Evolutionary conservation across 2,888 invertebrate species (phyloP), one percentile per base, ranked within the genome.

Genomic region (Eudasyphora cyanicolor): DNA sequence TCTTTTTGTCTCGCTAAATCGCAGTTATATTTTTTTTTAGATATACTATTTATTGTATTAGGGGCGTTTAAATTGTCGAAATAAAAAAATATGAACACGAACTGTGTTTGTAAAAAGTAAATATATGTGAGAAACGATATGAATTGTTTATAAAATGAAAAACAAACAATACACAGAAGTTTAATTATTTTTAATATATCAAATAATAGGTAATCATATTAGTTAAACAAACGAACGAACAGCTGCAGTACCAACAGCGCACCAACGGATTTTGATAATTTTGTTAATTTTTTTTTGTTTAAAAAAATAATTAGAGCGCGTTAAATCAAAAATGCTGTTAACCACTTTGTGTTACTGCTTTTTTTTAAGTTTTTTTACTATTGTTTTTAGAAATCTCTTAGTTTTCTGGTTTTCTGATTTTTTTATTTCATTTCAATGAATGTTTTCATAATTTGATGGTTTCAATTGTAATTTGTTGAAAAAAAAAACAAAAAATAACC

Each of bases 381-480:
- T 51, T 51, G 51, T 51, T 51, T 21, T 51, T 51, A 51, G 51
- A 51, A 51, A 51, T 51, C 51, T 51, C 51, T 21, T 21, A 51
- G 51, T 21, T 45, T 38, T 38, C 38, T 38, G 38, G 10, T 38
- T 38, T 38, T 38, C 12, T n/a, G 38, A 12, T 49, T 49, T 19
- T 49, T n/a, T 49, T 51, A 5, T 45, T 45, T 21, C 51, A 17
- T 51, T 45, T 51, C 51, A 2, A 10, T 21, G 24, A 21, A 51
- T 19, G 17, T 49, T 17, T 49, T 49, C 38, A 19, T 51, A 51
- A 51, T 51, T 51, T 51, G 19, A 51, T 54, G 35, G 14, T 74
- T 74, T 64, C 71, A 35, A 45, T 73, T 76, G 71, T 27, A 21
- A 57, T 27, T 69, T 21, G 45, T 73, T 69, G 51, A n/a, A n/a